Evolutionary conservation across 2,888 invertebrate genomes (phyloP).

Genomic region (Geophilus truncorum): DNA sequence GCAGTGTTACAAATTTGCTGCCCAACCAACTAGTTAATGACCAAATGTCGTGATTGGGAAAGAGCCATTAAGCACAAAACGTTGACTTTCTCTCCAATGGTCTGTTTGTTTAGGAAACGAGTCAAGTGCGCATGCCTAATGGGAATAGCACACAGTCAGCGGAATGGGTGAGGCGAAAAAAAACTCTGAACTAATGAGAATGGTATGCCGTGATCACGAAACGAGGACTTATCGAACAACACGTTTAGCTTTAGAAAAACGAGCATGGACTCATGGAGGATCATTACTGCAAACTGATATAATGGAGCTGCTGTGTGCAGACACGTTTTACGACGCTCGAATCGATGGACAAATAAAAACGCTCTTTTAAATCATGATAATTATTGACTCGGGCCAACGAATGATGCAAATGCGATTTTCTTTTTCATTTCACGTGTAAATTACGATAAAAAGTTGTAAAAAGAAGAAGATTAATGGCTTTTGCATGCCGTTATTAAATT

Average conservation of each 20-base stretch:
- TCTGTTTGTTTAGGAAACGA: neutral
- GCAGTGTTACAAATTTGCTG: neutral
- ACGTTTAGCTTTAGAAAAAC: neutral
- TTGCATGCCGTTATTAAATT: neutral
- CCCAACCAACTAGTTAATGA: neutral
- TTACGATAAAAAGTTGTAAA: neutral
- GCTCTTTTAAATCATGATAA: neutral
- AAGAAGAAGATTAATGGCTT: neutral
- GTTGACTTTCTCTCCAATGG: neutral
- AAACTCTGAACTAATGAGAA: neutral
- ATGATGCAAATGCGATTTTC: neutral
- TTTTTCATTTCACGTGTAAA: neutral
- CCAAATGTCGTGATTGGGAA: neutral
- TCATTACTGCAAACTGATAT: neutral
- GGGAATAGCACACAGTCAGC: neutral
- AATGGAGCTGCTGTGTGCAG: neutral
- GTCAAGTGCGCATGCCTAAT: neutral
- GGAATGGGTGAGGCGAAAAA: neutral
- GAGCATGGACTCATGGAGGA: neutral
- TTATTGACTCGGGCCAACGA: neutral
- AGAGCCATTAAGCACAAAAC: neutral
- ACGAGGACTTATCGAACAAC: neutral
- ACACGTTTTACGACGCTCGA: neutral
- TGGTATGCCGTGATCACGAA: neutral
- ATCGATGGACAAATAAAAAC: neutral